Evolutionary conservation across 2,888 invertebrate species (phyloP), one percentile per base, ranked within the genome.

Genomic region (Eulithis prunata): DNA sequence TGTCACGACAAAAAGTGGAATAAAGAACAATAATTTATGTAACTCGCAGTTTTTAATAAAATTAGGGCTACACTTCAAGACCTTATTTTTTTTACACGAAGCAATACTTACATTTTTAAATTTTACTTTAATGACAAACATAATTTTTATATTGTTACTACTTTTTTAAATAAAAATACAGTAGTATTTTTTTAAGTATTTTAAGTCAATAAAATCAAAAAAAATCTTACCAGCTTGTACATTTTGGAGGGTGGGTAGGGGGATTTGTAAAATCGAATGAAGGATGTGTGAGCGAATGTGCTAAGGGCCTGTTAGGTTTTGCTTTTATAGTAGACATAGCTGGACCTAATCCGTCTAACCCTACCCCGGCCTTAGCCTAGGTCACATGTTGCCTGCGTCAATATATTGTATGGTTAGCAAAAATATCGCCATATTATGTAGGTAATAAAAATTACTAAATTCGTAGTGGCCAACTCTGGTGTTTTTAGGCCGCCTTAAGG

Each of bases 211-310:
- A 32, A 32, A 47, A 49, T 3, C 1, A 21, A 52, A 52, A 56
- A 63, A 45, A 68, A 63, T 79, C 94, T 94, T 90, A 94, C 94
- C 93, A 94, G 88, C 80, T 94, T 94, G 90, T 93, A 94, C 94
- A 95, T 94, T 86, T 93, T 94, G 90, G 81, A 77, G 79, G 81
- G 81, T 74, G 76, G 72, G 64, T 63, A 72, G 77, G 83, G 83
- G 80, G 75, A 74, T 79, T 80, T 78, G 80, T 80, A 71, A 79
- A 78, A 75, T 82, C 78, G 78, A 83, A 83, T 85, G 80, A 79
- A 81, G 79, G 81, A 80, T 85, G 75, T 87, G 75, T 75, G 83
- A 87, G 74, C 93, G 91, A 92, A 88, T 93, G 93, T 92, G 88
- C 77, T 78, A 79, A 84, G 80, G 83, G 77, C 76, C 79, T 68